Evolutionary conservation across 2,888 invertebrate species (phyloP), one percentile per base, ranked within the genome.

Genomic region (Strigamia maritima): DNA sequence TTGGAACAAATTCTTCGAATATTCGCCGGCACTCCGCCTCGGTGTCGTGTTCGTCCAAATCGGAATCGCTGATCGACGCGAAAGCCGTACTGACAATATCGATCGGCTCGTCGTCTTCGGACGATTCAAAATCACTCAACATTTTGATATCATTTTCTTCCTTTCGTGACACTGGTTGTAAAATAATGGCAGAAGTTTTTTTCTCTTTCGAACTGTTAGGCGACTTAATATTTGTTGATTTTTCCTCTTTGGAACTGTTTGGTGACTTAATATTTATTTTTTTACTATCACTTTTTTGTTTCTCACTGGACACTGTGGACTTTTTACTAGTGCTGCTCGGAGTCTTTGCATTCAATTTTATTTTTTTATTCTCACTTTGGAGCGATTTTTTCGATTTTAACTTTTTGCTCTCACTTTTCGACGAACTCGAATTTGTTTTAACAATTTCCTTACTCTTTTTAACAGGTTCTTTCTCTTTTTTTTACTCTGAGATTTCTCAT

Each of bases 11-110:
- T 86, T 94, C 93, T 86, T 94, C 93, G 86, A 94, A 95, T 83
- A 95, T 94, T 87, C 90, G 91, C 84, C 92, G 90, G 86, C 95
- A 95, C 86, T 95, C 94, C 83, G 92, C 90, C 83, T 92, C 91
- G 80, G 94, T 91, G 82, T 92, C 90, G 81, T 90, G 84, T 19
- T 85, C 85, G 77, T 83, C 83, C 31, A 83, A 81, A 49, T 84
- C 91, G 82, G 91, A 90, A 84, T 91, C 90, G 31, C 89, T 89
- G 19, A 60, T 10, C 60, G 19, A 82, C 24, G 60, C 77, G 31
- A 65, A 77, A 10, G 44, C 44, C 0, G 16, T 44, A 16, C 16
- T n/a, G 44, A 44, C 44, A 44, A 44, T 44, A 44, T 44, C 44
- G 16, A 44, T 44, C 44, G 44, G n/a, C 26, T 26, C 74, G 7